Conservation (phyloP, 2,113 vertebrate genomes). For the Turdus rufiventris region DNA sequence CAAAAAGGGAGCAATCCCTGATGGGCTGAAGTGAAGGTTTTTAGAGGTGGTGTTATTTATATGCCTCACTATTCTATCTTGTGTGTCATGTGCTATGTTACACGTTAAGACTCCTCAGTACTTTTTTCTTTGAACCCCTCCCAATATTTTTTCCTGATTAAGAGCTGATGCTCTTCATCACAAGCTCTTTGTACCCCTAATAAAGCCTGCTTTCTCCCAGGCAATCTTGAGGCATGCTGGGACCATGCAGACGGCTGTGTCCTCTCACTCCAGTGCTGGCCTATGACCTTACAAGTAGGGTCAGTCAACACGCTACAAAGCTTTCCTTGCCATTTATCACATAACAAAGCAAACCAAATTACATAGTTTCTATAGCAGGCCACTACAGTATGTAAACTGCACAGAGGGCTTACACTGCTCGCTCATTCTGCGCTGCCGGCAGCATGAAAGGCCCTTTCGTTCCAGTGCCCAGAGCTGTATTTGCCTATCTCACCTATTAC, state of each 20-base stretch:
- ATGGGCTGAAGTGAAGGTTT: background rate
- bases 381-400: conserved; percentile 51
- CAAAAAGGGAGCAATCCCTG: background rate
- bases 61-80: background rate
- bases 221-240: conserved; percentile 33
- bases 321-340: conserved; percentile 57
- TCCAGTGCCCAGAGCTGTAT: background rate
- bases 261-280: background rate
- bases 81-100: fast-evolving
- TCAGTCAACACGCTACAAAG: conserved; percentile 28
- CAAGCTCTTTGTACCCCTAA: conserved; percentile 51
- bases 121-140: background rate
- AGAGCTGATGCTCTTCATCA: background rate
- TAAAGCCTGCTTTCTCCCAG: conserved; percentile 73
- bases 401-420: conserved; percentile 1
- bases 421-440: background rate
- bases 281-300: conserved; percentile 40
- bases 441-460: conserved; percentile 40
- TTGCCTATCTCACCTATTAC: conserved; percentile 60
- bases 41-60: background rate
- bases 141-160: background rate
- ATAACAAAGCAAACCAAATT: conserved; percentile 42
- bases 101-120: fast-evolving
- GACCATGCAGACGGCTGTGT: conserved; percentile 17
- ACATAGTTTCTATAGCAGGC: conserved; percentile 60